phyloP scores from a whole-genome alignment of 2,797 vertebrate genomes.

The Knipowitschia caucasica region DNA sequence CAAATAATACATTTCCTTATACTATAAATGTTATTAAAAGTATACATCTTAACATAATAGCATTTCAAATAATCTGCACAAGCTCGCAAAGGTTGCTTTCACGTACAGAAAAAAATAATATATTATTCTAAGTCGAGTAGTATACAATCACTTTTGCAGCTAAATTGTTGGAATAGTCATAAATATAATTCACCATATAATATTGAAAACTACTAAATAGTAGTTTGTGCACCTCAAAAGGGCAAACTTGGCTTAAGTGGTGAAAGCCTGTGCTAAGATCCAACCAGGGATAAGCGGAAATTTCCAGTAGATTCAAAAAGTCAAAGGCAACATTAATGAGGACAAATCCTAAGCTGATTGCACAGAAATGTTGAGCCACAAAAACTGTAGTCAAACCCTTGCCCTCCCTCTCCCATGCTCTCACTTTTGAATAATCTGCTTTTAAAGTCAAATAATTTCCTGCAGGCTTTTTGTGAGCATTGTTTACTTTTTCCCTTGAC shows the following conservation, averaged over 20 bases:
- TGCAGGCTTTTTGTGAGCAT: slow-evolving; percentile 29
- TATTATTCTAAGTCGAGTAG: too few species aligned
- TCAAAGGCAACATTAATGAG: slow-evolving; percentile 41
- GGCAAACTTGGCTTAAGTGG: slow-evolving; percentile 18
- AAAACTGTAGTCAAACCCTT: slow-evolving; percentile 28
- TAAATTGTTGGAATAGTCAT: too few species aligned
- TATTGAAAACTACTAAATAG: slow-evolving; percentile 15
- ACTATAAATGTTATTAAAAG: background rate
- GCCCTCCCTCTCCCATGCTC: background rate
- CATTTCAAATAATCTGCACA: too few species aligned
- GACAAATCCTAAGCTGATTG: slow-evolving; percentile 35
- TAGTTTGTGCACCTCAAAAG: slow-evolving; percentile 18
- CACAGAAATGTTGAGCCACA: slow-evolving; percentile 39
- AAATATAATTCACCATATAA: background rate
- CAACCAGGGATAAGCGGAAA: slow-evolving; percentile 34
- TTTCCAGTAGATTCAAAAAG: slow-evolving; percentile 31
- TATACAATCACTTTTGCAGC: too few species aligned
- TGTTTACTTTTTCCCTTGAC: slow-evolving; percentile 30
- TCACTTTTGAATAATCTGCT: slow-evolving; percentile 17
- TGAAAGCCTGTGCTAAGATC: slow-evolving; percentile 27
- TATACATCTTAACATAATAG: too few species aligned
- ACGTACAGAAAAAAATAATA: too few species aligned
- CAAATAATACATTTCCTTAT: background rate
- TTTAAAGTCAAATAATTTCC: slow-evolving; percentile 38
- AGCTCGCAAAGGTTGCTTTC: too few species aligned